Evolutionary conservation across 2,888 invertebrate species (phyloP).

Genomic region (Agonopterix alstromeriana): DNA sequence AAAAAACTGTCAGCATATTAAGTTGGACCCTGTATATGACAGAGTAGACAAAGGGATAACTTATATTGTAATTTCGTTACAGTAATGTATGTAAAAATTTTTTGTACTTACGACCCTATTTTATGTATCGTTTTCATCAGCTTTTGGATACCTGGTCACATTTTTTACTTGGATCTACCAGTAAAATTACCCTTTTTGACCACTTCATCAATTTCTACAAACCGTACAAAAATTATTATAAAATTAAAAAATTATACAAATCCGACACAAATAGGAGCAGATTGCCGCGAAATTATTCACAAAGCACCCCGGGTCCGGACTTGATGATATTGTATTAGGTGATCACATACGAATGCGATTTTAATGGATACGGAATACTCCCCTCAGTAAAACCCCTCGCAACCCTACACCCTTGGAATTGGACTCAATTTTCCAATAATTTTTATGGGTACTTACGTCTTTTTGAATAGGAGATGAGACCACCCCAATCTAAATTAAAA

Average conservation of each 20-base stretch:
- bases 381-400: slow-evolving; percentile 30
- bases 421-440: slow-evolving; percentile 31
- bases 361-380: slow-evolving; percentile 62
- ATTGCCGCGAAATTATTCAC: slow-evolving; percentile 76
- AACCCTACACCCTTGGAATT: slow-evolving; percentile 27
- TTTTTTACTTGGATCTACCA: no score
- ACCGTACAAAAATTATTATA: slow-evolving; percentile 34
- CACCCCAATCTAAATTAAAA: slow-evolving; percentile 78
- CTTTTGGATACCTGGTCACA: no score
- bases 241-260: slow-evolving; percentile 54
- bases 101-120: no score
- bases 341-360: slow-evolving; percentile 77
- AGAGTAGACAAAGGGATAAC: no score
- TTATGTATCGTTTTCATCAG: no score
- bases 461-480: slow-evolving; percentile 30
- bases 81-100: no score
- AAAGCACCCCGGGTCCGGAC: slow-evolving; percentile 64
- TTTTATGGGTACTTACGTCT: slow-evolving; percentile 39
- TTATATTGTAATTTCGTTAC: no score
- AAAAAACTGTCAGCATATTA: no score
- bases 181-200: no score
- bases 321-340: slow-evolving; percentile 78
- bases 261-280: slow-evolving; percentile 65
- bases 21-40: no score
- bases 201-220: not conserved